phyloP scores from a whole-genome alignment of 2,888 invertebrate genomes.

The Chironomus tentans region DNA sequence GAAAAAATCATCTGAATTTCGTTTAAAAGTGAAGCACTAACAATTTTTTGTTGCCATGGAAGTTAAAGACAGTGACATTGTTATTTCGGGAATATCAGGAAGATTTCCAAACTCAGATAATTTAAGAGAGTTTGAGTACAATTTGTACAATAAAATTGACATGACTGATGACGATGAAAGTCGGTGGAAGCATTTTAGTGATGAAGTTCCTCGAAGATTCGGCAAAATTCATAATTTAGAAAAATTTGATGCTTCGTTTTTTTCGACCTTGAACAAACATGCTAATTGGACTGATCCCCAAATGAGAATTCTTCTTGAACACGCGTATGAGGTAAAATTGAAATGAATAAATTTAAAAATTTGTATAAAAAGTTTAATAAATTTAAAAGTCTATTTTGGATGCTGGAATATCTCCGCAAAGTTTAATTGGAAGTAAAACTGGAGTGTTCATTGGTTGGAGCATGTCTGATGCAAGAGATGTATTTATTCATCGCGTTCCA shows the following conservation, averaged over 20 bases:
- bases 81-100: conserved; percentile 48
- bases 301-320: conserved; percentile 50
- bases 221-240: conserved; percentile 43
- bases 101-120: conserved; percentile 54
- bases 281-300: conserved; percentile 46
- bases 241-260: conserved; percentile 46
- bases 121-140: conserved; percentile 47
- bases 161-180: conserved; percentile 46
- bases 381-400: conserved; percentile 50
- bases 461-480: conserved; percentile 62
- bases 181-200: conserved; percentile 42
- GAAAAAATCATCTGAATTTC: too few species aligned
- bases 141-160: conserved; percentile 48
- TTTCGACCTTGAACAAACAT: conserved; percentile 44
- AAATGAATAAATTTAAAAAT: too few species aligned
- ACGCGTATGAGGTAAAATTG: conserved; percentile 44
- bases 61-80: conserved; percentile 38
- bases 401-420: conserved; percentile 58
- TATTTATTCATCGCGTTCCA: conserved; percentile 57
- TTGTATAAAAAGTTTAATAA: not conserved
- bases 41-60: not conserved
- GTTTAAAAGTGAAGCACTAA: too few species aligned
- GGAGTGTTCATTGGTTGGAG: conserved; percentile 67
- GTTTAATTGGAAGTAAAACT: conserved; percentile 54
- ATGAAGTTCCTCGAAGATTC: conserved; percentile 44